Evolutionary conservation across 1,140 invertebrate species (phyloP).

Genomic region (Heliconius melpomene): DNA sequence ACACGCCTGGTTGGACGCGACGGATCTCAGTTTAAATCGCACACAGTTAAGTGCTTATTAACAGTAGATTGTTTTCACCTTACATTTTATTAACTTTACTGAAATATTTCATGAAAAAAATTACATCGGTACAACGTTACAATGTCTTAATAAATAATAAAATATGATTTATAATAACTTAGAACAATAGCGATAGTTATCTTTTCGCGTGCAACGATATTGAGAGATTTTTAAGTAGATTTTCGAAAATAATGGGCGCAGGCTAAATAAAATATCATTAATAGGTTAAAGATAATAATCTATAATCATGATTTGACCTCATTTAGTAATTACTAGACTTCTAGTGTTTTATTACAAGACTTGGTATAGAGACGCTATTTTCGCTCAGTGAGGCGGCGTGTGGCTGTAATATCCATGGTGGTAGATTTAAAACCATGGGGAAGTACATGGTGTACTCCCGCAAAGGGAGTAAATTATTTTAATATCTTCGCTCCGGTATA

Average conservation of each 20-base stretch:
- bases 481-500: too few relatives aligned
- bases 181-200: slow-evolving; percentile 9
- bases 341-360: background rate
- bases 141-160: background rate
- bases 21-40: background rate
- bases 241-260: slow-evolving; percentile 6
- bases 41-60: background rate
- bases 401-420: background rate
- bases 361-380: background rate
- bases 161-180: background rate
- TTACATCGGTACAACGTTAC: background rate
- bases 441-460: too few relatives aligned
- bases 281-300: background rate
- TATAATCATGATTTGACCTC: background rate
- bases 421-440: background rate
- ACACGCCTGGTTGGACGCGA: too few relatives aligned
- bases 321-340: background rate
- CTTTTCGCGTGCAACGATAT: background rate
- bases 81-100: background rate
- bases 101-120: background rate
- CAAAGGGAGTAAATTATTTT: too few relatives aligned
- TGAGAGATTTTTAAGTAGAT: background rate
- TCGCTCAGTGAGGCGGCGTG: too few relatives aligned
- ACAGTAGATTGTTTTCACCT: too few relatives aligned
- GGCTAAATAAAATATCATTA: slow-evolving; percentile 3